Percentiles rank a stretch among this genome's conserved stretches.
Conservation (phyloP, 1,140 invertebrate genomes). For the Zaprionus africanus region DNA sequence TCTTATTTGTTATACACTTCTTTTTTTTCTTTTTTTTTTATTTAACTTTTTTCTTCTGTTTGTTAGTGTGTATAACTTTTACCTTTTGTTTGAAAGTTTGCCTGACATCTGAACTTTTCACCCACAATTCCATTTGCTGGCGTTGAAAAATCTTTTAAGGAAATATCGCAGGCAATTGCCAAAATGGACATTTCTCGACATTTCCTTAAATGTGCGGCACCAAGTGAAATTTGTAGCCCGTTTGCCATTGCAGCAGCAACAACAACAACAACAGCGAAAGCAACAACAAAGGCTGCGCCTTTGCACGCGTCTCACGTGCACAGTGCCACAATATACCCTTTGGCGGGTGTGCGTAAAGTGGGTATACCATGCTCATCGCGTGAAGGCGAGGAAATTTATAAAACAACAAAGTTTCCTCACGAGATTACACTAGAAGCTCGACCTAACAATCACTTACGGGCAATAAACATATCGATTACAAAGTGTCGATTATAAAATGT, state of each 20-base stretch:
- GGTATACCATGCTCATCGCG: neutral
- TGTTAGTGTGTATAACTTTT: conserved; percentile 66
- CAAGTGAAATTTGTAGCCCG: conserved; percentile 56
- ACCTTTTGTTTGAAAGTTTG: conserved; percentile 70
- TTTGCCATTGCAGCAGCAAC: conserved; percentile 20
- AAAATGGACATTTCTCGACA: conserved; percentile 69
- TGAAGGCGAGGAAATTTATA: neutral
- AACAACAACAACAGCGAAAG: conserved; percentile 5
- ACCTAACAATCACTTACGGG: too few species aligned
- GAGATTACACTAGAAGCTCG: too few species aligned
- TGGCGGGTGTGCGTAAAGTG: neutral
- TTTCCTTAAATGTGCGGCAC: conserved; percentile 64
- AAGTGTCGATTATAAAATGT: too few species aligned
- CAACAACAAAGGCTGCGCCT: conserved; percentile 52
- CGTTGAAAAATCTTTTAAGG: conserved; percentile 60
- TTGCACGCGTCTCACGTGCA: conserved; percentile 52
- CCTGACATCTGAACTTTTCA: conserved; percentile 66
- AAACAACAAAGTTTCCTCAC: too few species aligned
- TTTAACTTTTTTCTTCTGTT: conserved; percentile 29
- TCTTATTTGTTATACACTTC: conserved; percentile 48
- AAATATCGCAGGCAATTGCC: conserved; percentile 48
- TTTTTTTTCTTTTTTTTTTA: conserved; percentile 24
- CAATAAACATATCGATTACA: neutral
- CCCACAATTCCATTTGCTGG: conserved; percentile 63
- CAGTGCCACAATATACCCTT: conserved; percentile 29